Evolutionary conservation across 1,140 invertebrate genomes (phyloP).

Genomic region (Nasonia vitripennis): DNA sequence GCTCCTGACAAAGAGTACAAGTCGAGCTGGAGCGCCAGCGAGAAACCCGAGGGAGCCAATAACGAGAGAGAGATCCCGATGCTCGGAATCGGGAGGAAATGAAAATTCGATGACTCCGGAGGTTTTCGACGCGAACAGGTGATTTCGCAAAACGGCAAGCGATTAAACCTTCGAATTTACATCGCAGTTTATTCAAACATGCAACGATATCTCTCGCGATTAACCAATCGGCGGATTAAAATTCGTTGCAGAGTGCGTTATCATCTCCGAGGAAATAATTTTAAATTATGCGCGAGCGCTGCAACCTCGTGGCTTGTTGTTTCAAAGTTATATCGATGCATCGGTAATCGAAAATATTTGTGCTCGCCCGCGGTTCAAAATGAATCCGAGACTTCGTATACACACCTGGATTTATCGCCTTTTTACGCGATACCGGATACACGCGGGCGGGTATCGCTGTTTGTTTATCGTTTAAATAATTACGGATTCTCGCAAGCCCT

Average conservation of each 20-base stretch:
- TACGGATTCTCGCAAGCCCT: background rate
- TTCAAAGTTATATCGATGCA: conserved; percentile 10
- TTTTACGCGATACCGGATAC: background rate
- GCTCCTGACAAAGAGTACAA: conserved; percentile 28
- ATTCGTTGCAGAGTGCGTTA: background rate
- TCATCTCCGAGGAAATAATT: background rate
- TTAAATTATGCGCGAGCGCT: background rate
- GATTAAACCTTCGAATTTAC: background rate
- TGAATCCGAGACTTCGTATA: background rate
- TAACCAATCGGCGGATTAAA: background rate
- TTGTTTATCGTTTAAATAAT: conserved; percentile 20
- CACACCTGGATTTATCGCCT: conserved; percentile 5
- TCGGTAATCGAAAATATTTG: conserved; percentile 15
- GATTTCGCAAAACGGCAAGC: too few relatives aligned
- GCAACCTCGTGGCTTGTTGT: background rate
- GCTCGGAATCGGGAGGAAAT: background rate
- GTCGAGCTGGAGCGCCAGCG: conserved; percentile 49
- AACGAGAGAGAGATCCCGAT: background rate
- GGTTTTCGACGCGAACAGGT: too few relatives aligned
- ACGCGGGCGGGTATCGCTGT: background rate
- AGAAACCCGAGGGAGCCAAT: conserved; percentile 34
- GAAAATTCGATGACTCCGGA: conserved; percentile 7
- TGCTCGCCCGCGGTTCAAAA: background rate
- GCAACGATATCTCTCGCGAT: background rate
- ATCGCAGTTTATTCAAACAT: too few relatives aligned